Evolutionary conservation across 2,113 vertebrate species (phyloP), one percentile per base, ranked within the genome.

Genomic region (Bos taurus): DNA sequence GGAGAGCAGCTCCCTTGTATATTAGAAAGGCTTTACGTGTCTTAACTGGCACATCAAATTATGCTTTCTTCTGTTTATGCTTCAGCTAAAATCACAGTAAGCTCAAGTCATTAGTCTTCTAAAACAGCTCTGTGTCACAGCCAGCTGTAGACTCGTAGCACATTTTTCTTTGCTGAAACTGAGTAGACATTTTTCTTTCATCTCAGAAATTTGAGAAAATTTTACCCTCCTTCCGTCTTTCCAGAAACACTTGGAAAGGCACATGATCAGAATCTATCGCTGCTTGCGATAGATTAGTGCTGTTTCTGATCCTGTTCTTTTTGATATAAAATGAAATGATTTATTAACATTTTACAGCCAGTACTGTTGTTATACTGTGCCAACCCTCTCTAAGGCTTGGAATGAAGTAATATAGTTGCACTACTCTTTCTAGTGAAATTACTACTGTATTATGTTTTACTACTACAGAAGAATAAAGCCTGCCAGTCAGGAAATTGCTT

Each of bases 131-230:
- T 71, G 80, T 74, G 56, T n/a, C 48, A 1, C 21, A 96, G 12
- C 46, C 91, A 96, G 26, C 80, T 95, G 28, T 43, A 85, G 77
- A 82, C 26, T 84, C 78, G n/a, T 7, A 33, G 25, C 30, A 85
- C 0, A 3, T 67, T 96, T 95, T 83, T 59, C 23, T 94, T 89
- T 87, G 21, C 81, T 89, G 26, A n/a, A 83, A 96, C 36, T 86
- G 56, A 26, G 74, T 16, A 28, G 80, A 74, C 43, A 84, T 74
- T 92, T 71, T 97, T 54, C 67, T 89, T 59, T 71, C 96, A 97
- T 91, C 94, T 97, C 57, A 85, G 86, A 98, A 94, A n/a, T 97
- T 97, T 96, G 95, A 85, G n/a, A 33, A 43, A 97, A 82, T 96
- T 97, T 98, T 87, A 81, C 12, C 25, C 4, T 87, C 87, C 90